These are phyloP conservation scores for Xylocopa sonorina DNA, from an alignment of 1,140 invertebrate species.

Conservation along the genomic window DNA sequence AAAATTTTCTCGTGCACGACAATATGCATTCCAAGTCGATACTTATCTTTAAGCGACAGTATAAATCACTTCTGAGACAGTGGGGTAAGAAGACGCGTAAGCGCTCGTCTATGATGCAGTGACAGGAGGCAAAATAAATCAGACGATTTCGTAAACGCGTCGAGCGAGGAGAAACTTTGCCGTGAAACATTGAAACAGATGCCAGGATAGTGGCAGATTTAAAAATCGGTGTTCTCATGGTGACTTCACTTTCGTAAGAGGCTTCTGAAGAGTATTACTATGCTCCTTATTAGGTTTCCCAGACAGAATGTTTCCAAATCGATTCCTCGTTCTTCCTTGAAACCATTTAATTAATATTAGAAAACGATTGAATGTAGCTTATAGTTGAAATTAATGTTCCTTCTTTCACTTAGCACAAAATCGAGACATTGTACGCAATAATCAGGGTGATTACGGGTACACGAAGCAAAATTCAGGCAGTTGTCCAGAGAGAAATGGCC, in stretches of 20 bases:
- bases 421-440: too few relatives aligned
- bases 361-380: too few relatives aligned
- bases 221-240: background rate
- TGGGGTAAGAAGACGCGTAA: background rate
- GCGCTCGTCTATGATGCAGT: background rate
- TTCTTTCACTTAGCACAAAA: too few relatives aligned
- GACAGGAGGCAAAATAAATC: background rate
- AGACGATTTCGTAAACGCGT: constrained; percentile 3
- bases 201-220: background rate
- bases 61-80: background rate
- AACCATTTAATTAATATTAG: too few relatives aligned
- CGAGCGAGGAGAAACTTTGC: background rate
- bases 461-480: constrained; percentile 45
- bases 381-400: too few relatives aligned
- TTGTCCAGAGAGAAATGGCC: constrained; percentile 87
- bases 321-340: too few relatives aligned
- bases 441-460: background rate
- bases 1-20: too few relatives aligned
- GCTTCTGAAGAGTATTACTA: too few relatives aligned
- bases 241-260: too few relatives aligned
- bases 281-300: too few relatives aligned
- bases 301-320: too few relatives aligned
- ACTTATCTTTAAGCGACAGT: background rate
- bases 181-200: background rate
- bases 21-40: too few relatives aligned